phyloP scores from a whole-genome alignment of 92 coral and sea anemone species.

The Nematostella vectensis region DNA sequence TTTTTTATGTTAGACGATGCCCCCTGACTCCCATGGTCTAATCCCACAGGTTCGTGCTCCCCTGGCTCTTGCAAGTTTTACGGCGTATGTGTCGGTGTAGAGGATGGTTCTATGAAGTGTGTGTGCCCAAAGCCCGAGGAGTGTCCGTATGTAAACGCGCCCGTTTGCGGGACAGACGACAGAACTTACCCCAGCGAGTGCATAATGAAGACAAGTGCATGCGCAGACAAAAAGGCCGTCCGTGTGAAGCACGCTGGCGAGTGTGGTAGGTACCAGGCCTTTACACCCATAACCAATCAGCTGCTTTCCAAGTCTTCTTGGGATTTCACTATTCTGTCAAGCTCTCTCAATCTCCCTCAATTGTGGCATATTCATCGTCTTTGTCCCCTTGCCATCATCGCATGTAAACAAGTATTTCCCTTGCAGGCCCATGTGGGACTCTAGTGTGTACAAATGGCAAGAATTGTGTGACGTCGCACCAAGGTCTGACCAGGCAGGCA shows the following conservation, averaged over 20 bases:
- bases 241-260: conserved; percentile 67
- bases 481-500: conserved; percentile 30
- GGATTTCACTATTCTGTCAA: too few relatives aligned
- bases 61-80: conserved; percentile 44
- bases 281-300: not conserved
- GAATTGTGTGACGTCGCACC: conserved; percentile 44
- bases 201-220: conserved; percentile 59
- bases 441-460: conserved; percentile 46
- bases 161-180: conserved; percentile 84
- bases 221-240: conserved; percentile 44
- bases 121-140: conserved; percentile 61
- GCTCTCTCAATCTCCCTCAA: too few relatives aligned
- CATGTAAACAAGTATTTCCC: too few relatives aligned
- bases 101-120: conserved; percentile 53
- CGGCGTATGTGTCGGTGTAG: conserved; percentile 50
- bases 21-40: too few relatives aligned
- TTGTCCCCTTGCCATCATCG: too few relatives aligned
- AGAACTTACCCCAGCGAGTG: conserved; percentile 70
- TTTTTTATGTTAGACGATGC: too few relatives aligned
- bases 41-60: conserved; percentile 44
- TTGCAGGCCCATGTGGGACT: conserved; percentile 16
- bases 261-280: conserved; percentile 83
- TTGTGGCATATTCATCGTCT: too few relatives aligned
- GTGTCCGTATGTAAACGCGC: conserved; percentile 63
- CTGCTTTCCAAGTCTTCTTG: too few relatives aligned